Evolutionary conservation across 2,888 invertebrate species (phyloP).

Genomic region (Monochamus alternatus): DNA sequence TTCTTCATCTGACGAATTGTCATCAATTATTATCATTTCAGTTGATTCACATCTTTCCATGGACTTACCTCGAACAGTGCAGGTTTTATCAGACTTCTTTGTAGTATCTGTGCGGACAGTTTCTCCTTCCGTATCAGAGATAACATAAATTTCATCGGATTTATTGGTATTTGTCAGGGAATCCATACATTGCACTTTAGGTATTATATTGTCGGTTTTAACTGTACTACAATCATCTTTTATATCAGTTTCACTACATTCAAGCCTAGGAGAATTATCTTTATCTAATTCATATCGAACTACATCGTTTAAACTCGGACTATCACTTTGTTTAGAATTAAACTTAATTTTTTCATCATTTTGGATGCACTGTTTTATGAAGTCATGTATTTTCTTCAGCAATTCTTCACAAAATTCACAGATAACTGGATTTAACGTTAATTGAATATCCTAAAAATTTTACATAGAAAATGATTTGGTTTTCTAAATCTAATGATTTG

Average conservation of each 20-base stretch:
- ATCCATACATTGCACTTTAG: not conserved
- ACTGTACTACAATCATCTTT: not conserved
- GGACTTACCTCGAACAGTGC: not conserved
- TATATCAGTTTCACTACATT: not conserved
- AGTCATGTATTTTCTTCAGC: conserved; percentile 13
- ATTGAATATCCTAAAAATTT: conserved; percentile 27
- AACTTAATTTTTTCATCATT: conserved; percentile 30
- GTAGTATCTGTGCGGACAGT: not conserved
- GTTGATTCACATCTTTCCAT: not conserved
- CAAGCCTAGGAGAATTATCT: not conserved
- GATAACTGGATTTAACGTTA: conserved; percentile 31
- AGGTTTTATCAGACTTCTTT: not conserved
- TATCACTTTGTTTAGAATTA: conserved; percentile 3
- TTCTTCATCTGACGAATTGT: no score
- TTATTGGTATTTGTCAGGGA: not conserved
- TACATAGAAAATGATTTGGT: not conserved
- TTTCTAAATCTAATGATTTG: not conserved
- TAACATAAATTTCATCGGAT: not conserved
- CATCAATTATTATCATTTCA: not conserved
- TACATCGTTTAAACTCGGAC: not conserved
- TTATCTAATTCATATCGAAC: not conserved
- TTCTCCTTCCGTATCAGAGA: not conserved
- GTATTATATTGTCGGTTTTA: not conserved
- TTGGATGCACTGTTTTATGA: conserved; percentile 27
- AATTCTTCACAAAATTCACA: conserved; percentile 21